Conservation (phyloP, 2,888 invertebrate genomes). For the Epicampocera succincta region DNA sequence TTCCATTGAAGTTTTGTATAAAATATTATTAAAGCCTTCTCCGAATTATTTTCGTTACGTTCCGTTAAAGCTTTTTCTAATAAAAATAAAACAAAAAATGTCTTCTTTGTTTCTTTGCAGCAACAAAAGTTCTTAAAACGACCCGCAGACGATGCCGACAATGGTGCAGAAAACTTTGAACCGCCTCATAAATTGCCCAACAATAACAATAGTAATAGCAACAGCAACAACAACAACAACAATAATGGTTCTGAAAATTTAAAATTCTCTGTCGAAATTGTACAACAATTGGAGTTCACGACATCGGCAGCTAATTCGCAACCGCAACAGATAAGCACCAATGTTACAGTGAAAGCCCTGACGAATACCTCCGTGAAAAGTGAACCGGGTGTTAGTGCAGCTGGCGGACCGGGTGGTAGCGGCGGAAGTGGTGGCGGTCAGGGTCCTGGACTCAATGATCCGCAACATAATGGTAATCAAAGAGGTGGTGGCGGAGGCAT, state of each 20-base stretch:
- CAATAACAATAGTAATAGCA: constrained; percentile 72
- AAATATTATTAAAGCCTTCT: too few species aligned
- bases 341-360: constrained; percentile 93
- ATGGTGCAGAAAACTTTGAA: constrained; percentile 83
- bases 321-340: constrained; percentile 94
- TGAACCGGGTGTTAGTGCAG: constrained; percentile 79
- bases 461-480: constrained; percentile 75
- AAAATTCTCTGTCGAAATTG: constrained; percentile 95
- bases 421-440: constrained; percentile 64
- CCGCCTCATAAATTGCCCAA: constrained; percentile 89
- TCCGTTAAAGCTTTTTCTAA: not conserved
- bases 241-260: constrained; percentile 82
- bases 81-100: constrained; percentile 10
- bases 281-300: constrained; percentile 94
- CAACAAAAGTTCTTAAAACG: constrained; percentile 92
- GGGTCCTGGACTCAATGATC: constrained; percentile 74
- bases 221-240: constrained; percentile 73
- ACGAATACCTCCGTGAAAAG: constrained; percentile 85
- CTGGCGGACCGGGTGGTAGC: constrained; percentile 70
- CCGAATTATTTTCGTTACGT: not conserved
- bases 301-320: constrained; percentile 93
- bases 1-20: too few species aligned
- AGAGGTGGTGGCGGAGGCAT: constrained; percentile 73
- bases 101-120: constrained; percentile 81
- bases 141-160: constrained; percentile 85